phyloP scores from a whole-genome alignment of 1,140 invertebrate species.

The Hycleus phaleratus region DNA sequence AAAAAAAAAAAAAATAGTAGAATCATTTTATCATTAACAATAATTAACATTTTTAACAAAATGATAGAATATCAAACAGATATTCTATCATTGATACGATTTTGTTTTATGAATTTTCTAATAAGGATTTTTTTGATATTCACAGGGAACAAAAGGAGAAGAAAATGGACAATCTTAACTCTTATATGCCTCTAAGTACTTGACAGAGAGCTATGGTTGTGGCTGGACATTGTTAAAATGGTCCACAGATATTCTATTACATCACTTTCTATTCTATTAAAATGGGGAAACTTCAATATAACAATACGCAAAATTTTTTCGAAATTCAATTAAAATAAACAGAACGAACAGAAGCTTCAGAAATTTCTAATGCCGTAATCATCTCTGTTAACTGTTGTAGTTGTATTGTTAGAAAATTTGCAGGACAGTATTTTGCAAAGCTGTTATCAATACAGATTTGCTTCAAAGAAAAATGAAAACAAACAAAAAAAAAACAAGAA shows the following conservation, averaged over 20 bases:
- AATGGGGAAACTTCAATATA: background rate
- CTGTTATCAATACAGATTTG: background rate
- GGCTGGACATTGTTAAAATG: constrained; percentile 32
- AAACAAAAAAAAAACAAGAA: background rate
- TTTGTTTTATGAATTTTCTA: background rate
- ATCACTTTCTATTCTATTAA: background rate
- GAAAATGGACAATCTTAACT: constrained; percentile 62
- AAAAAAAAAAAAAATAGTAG: too few species aligned
- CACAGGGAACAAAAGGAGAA: constrained; percentile 60
- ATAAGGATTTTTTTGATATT: constrained; percentile 12
- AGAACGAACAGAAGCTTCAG: constrained; percentile 3
- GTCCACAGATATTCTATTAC: constrained; percentile 8
- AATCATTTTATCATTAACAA: too few species aligned
- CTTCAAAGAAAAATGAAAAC: too few species aligned
- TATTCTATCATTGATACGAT: too few species aligned
- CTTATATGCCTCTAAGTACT: constrained; percentile 40
- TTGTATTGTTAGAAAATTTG: constrained; percentile 29
- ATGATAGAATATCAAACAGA: background rate
- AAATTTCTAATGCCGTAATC: constrained; percentile 16
- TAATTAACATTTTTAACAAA: too few species aligned
- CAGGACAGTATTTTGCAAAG: constrained; percentile 25
- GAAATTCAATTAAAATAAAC: background rate
- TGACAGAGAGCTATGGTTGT: constrained; percentile 37
- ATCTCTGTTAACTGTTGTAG: constrained; percentile 36
- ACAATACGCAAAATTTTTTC: background rate